Percentiles rank a stretch among this genome's conserved stretches.
phyloP scores from a whole-genome alignment of 2,888 invertebrate species.

The Cyclophora punctaria region DNA sequence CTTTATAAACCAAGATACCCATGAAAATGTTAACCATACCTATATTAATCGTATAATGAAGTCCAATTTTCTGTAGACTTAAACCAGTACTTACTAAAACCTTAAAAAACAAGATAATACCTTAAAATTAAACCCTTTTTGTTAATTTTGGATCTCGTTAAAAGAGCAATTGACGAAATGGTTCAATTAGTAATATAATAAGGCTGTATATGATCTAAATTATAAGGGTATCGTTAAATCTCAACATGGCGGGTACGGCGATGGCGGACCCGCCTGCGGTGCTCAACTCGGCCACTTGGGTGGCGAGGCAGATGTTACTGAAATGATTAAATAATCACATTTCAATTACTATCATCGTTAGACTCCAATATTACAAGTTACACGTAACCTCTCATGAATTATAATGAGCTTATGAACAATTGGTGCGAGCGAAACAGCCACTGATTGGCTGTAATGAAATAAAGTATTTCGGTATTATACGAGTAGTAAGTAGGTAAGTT shows the following conservation, averaged over 20 bases:
- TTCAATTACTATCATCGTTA: constrained; percentile 51
- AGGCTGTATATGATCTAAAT: constrained; percentile 31
- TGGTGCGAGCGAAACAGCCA: too few relatives aligned
- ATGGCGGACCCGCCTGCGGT: constrained; percentile 13
- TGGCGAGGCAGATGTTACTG: constrained; percentile 46
- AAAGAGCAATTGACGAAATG: constrained; percentile 26
- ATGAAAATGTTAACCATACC: too few relatives aligned
- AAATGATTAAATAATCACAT: constrained; percentile 46
- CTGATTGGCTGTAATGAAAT: too few relatives aligned
- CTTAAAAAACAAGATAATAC: constrained; percentile 5
- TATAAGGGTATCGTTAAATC: constrained; percentile 25
- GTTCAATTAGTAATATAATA: constrained; percentile 33
- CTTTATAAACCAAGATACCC: too few relatives aligned
- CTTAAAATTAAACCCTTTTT: constrained; percentile 17
- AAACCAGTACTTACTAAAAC: too few relatives aligned
- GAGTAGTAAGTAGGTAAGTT: too few relatives aligned
- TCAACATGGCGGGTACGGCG: constrained; percentile 9
- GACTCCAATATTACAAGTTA: constrained; percentile 32
- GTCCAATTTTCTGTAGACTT: too few relatives aligned
- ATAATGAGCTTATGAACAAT: constrained; percentile 25
- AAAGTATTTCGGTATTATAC: too few relatives aligned
- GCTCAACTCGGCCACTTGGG: constrained; percentile 36
- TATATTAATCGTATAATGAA: too few relatives aligned
- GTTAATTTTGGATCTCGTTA: constrained; percentile 29
- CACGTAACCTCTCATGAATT: constrained; percentile 46